phyloP scores from a whole-genome alignment of 2,888 invertebrate species.

The Cerceris rybyensis region DNA sequence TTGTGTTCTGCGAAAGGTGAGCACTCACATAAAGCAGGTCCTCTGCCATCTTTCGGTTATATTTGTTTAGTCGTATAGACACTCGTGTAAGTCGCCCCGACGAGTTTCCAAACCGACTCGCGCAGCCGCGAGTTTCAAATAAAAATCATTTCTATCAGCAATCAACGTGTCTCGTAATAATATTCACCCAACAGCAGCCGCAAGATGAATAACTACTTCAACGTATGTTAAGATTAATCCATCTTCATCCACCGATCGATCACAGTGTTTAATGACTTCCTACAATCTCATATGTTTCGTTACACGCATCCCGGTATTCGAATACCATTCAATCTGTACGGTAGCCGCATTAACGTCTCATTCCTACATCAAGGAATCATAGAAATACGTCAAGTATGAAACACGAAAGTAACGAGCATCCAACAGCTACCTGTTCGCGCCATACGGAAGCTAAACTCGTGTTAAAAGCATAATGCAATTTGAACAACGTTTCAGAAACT shows the following conservation, averaged over 20 bases:
- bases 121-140: slow-evolving; percentile 8
- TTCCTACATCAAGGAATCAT: slow-evolving; percentile 51
- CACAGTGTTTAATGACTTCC: slow-evolving; percentile 40
- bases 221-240: slow-evolving; percentile 4
- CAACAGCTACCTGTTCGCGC: slow-evolving; percentile 8
- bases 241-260: neutral
- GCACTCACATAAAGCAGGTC: slow-evolving; percentile 19
- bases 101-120: neutral
- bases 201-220: neutral
- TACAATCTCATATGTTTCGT: slow-evolving; percentile 25
- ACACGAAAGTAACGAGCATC: slow-evolving; percentile 42
- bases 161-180: slow-evolving; percentile 24
- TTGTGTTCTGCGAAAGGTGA: slow-evolving; percentile 57
- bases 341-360: slow-evolving; percentile 46
- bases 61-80: slow-evolving; percentile 52
- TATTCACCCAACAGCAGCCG: slow-evolving; percentile 20
- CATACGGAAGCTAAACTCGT: no score
- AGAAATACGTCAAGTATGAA: slow-evolving; percentile 45
- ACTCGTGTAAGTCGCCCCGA: no score
- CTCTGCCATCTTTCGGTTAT: slow-evolving; percentile 37
- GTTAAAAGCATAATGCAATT: no score
- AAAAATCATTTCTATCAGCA: slow-evolving; percentile 23
- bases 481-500: no score
- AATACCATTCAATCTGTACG: slow-evolving; percentile 4
- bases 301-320: slow-evolving; percentile 20